Evolutionary conservation across 2,113 vertebrate species (phyloP).

Genomic region (Capra hircus): DNA sequence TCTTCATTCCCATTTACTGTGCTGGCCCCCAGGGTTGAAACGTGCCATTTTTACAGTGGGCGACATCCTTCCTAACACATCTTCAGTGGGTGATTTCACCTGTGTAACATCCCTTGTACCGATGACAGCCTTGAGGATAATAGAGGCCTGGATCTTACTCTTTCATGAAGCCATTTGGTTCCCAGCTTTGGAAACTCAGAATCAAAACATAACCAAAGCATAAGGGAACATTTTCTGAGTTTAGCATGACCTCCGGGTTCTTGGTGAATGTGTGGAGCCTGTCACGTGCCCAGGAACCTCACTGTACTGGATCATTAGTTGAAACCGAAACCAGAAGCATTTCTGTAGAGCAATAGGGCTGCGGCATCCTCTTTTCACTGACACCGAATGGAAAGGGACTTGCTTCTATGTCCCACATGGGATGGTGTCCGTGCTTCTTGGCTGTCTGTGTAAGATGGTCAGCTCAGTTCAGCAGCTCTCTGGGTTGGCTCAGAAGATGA

Average conservation of each 20-base stretch:
- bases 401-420: neutral
- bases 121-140: conserved; percentile 33
- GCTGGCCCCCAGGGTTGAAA: conserved; percentile 36
- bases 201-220: conserved; percentile 42
- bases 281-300: accelerated
- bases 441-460: neutral
- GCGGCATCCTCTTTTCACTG: neutral
- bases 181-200: conserved; percentile 56
- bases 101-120: conserved; percentile 38
- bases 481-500: neutral
- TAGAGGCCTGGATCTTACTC: conserved; percentile 35
- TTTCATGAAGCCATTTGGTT: conserved; percentile 63
- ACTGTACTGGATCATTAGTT: neutral
- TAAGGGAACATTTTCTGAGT: conserved; percentile 38
- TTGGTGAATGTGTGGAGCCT: neutral
- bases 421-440: accelerated
- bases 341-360: neutral
- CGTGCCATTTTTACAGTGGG: conserved; percentile 28
- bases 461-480: neutral
- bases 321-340: neutral
- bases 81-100: conserved; percentile 59
- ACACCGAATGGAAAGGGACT: neutral
- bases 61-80: conserved; percentile 10
- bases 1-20: conserved; percentile 54
- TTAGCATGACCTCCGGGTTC: conserved; percentile 46